These are phyloP conservation scores for Paguma larvata DNA, from an alignment of 2,797 vertebrate species.

Conservation along the genomic window DNA sequence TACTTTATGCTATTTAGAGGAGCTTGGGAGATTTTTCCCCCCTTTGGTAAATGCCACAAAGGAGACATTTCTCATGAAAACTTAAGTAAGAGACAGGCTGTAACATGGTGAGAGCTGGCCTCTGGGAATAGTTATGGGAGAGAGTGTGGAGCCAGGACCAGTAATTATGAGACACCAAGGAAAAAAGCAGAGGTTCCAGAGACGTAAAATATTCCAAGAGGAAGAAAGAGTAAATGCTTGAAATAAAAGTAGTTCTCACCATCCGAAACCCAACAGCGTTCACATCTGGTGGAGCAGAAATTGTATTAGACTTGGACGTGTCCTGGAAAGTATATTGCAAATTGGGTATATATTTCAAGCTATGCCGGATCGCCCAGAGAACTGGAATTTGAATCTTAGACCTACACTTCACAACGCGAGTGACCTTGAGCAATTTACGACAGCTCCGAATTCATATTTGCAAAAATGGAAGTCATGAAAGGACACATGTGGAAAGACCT, in stretches of 20 bases:
- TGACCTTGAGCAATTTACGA: slow-evolving; percentile 1
- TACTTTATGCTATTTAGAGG: slow-evolving; percentile 85
- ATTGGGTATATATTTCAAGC: slow-evolving; percentile 22
- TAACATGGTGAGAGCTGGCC: slow-evolving; percentile 48
- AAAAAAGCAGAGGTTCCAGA: slow-evolving; percentile 15
- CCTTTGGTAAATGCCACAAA: slow-evolving; percentile 77
- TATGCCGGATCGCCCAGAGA: neutral
- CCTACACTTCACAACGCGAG: neutral
- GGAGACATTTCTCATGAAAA: slow-evolving; percentile 86
- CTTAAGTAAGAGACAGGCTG: slow-evolving; percentile 60
- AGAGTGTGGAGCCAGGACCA: slow-evolving; percentile 57
- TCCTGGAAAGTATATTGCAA: slow-evolving; percentile 62
- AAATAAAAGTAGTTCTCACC: slow-evolving; percentile 64
- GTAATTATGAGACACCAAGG: slow-evolving; percentile 52
- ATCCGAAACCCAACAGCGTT: neutral
- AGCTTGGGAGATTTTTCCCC: slow-evolving; percentile 70
- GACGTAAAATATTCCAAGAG: slow-evolving; percentile 34
- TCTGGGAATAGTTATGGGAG: slow-evolving; percentile 64
- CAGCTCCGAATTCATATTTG: neutral
- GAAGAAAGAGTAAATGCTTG: slow-evolving; percentile 47
- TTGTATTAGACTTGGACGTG: neutral
- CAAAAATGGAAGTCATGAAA: slow-evolving; percentile 38
- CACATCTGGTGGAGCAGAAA: slow-evolving; percentile 33
- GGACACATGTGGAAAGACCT: neutral
- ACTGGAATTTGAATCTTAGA: slow-evolving; percentile 30